Evolutionary conservation across 2,113 vertebrate genomes (phyloP).

Genomic region (Trachemys scripta): DNA sequence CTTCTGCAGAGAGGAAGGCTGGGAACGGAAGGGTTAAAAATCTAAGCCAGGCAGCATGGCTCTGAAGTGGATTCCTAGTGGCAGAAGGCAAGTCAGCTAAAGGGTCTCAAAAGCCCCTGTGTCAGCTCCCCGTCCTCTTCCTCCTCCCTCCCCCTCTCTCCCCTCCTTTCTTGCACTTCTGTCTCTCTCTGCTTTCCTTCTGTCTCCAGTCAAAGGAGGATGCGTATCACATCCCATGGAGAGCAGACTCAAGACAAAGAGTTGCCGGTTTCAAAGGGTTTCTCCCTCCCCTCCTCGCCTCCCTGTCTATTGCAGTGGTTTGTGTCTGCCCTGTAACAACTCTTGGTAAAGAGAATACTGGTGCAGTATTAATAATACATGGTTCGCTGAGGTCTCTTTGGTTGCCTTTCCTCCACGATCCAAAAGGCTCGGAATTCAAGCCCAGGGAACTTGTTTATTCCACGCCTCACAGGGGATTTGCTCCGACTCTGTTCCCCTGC

Average conservation of each 20-base stretch:
- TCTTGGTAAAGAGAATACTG: constrained; percentile 58
- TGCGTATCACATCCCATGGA: constrained; percentile 11
- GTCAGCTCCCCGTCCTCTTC: neutral
- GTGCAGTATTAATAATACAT: constrained; percentile 74
- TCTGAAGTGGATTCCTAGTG: neutral
- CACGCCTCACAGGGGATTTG: constrained; percentile 22
- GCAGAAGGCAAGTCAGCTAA: neutral
- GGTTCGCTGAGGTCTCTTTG: constrained; percentile 46
- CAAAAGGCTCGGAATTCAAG: constrained; percentile 53
- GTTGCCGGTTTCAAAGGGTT: constrained; percentile 55
- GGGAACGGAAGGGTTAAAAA: neutral
- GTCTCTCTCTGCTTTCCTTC: neutral
- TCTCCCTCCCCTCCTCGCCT: neutral
- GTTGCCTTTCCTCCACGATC: constrained; percentile 61
- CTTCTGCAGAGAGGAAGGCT: neutral
- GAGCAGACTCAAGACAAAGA: constrained; percentile 53
- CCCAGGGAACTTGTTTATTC: constrained; percentile 34
- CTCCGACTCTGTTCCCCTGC: neutral
- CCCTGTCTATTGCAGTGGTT: constrained; percentile 42
- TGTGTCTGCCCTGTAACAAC: constrained; percentile 50
- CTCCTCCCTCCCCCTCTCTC: neutral
- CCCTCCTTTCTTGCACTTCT: neutral
- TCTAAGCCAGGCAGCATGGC: neutral
- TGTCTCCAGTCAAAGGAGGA: constrained; percentile 31
- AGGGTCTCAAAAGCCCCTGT: neutral